Base-by-base conservation (phyloP, 2,113 vertebrate genomes). In the Hippocampus abdominalis region DNA sequence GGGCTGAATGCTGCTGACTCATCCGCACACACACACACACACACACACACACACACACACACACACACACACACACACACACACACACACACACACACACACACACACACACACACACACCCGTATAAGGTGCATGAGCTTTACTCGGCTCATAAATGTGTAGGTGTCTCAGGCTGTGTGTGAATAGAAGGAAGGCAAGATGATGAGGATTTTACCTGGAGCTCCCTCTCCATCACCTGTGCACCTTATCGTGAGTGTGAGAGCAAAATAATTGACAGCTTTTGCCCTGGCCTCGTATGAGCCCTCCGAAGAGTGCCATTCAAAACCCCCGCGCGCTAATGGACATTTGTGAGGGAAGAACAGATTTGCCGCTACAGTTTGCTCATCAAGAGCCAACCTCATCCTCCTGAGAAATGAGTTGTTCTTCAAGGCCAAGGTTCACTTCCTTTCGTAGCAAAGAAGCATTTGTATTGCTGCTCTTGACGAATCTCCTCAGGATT, bases 1-100 rank as follows among this genome's bases (percentile, higher is more conserved):
- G 78, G 71, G 70, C 75, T 42, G 49, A 70, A 80, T 69, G 82
- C 65, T 80, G 85, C 88, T 90, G 85, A 86, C 66, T 86, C 87
- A 90, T 81, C 73, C 63, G 63, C 73, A 59, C 68, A 64, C 51
- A 66, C 64, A 69, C 60, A 57, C 49, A 76, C 23, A 78, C 72
- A 66, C 66, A 62, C 60, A 71, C 12, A 27, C 63, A 69, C 60
- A 71, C 68, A 63, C 49, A 61, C 68, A 71, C 67, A 56, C 44
- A 64, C 44, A 57, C 73, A 68, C 69, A 66, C n/a, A n/a, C n/a
- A n/a, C n/a, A n/a, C n/a, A n/a, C n/a, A n/a, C n/a, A n/a, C n/a
- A n/a, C n/a, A n/a, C n/a, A n/a, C n/a, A n/a, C n/a, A n/a, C n/a
- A n/a, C n/a, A n/a, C n/a, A n/a, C n/a, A n/a, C n/a, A n/a, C n/a